phyloP scores from a whole-genome alignment of 2,888 invertebrate species.

The Dryocosmus kuriphilus region DNA sequence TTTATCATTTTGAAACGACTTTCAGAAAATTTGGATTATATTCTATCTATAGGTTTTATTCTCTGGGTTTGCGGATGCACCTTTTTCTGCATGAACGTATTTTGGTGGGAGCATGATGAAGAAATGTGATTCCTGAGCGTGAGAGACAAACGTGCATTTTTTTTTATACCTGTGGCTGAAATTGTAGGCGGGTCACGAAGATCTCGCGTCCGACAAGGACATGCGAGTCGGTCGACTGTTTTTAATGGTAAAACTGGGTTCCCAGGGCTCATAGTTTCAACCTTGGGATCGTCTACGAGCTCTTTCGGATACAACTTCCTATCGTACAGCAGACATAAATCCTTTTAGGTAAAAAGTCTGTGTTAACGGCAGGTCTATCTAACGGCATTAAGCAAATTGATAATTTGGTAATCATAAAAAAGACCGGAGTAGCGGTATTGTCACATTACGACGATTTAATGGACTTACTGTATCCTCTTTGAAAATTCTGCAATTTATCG shows the following conservation, averaged over 20 bases:
- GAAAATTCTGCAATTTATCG: background rate
- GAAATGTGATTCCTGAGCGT: constrained; percentile 29
- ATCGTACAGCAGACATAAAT: constrained; percentile 46
- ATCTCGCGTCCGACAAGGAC: constrained; percentile 38
- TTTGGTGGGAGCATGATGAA: constrained; percentile 7
- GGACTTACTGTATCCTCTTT: constrained; percentile 16
- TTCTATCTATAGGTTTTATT: too few relatives aligned
- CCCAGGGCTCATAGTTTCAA: constrained; percentile 34
- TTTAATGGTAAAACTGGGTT: constrained; percentile 41
- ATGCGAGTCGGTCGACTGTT: constrained; percentile 34
- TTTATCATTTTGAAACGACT: too few relatives aligned
- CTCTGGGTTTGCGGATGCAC: background rate
- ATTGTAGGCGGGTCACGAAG: constrained; percentile 40
- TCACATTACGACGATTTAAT: constrained; percentile 9
- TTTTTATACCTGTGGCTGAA: constrained; percentile 9
- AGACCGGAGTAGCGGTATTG: constrained; percentile 5
- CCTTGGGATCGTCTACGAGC: constrained; percentile 57
- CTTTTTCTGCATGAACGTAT: background rate
- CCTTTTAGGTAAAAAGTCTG: constrained; percentile 41
- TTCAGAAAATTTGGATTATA: too few relatives aligned
- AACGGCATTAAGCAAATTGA: constrained; percentile 36
- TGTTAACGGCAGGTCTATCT: constrained; percentile 18
- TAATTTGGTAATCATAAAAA: constrained; percentile 27
- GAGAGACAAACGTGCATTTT: constrained; percentile 27
- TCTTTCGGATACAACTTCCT: constrained; percentile 54